A percentile compares a stretch with the other conserved stretches of the same genome.
These are phyloP conservation scores for Ahaetulla prasina DNA, from an alignment of 2,113 vertebrate species.

Conservation along the genomic window DNA sequence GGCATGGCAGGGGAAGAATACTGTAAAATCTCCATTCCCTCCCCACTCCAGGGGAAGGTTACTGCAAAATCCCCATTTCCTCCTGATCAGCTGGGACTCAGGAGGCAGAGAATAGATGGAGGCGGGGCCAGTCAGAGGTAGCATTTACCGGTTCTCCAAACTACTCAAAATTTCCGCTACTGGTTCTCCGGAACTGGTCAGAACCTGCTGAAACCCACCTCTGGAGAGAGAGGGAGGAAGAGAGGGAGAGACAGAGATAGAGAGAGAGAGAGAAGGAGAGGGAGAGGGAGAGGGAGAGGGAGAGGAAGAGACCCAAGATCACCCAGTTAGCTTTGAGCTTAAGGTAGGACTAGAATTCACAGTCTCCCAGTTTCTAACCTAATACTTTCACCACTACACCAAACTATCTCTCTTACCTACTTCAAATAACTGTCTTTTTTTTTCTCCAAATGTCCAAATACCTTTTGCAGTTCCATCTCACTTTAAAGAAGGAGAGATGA, in stretches of 20 bases:
- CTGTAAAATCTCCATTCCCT: no score
- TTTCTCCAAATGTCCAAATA: neutral
- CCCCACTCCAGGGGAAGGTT: no score
- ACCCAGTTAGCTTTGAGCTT: neutral
- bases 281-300: neutral
- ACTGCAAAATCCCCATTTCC: no score
- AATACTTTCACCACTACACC: neutral
- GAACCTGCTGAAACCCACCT: no score
- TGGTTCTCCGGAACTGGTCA: no score
- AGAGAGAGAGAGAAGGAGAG: neutral
- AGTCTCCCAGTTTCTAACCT: neutral
- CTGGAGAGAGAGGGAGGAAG: fast-evolving
- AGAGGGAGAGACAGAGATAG: neutral
- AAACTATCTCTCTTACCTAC: neutral
- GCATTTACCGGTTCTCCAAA: no score
- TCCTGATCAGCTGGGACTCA: no score
- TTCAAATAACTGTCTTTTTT: neutral
- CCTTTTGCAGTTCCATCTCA: neutral
- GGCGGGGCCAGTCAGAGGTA: no score
- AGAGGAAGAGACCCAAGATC: neutral
- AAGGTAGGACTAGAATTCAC: neutral
- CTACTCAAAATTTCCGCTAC: no score
- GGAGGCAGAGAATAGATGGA: no score
- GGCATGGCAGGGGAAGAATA: no score
- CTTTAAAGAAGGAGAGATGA: neutral